phyloP scores from a whole-genome alignment of 1,140 invertebrate genomes.

The Rhyzopertha dominica region DNA sequence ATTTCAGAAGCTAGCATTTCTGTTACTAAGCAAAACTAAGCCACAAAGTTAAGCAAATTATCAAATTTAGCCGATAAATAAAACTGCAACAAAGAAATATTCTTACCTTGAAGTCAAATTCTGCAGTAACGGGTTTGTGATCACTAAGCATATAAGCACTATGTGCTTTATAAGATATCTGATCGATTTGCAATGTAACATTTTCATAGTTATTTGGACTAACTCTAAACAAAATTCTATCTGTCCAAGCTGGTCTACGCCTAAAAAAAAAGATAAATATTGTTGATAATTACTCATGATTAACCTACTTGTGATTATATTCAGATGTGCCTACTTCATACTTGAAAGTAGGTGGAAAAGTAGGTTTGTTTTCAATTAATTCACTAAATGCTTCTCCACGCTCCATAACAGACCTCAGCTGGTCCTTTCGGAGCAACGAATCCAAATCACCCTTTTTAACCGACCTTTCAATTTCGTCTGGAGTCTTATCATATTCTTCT shows the following conservation, averaged over 20 bases:
- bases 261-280: conserved; percentile 48
- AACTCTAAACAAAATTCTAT: conserved; percentile 78
- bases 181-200: conserved; percentile 59
- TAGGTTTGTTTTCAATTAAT: conserved; percentile 64
- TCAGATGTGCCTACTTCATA: conserved; percentile 65
- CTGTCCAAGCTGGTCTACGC: conserved; percentile 81
- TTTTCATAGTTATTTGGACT: conserved; percentile 72
- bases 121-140: conserved; percentile 77
- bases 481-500: conserved; percentile 52
- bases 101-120: conserved; percentile 63
- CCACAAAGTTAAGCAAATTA: neutral
- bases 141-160: conserved; percentile 69
- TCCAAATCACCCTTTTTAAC: conserved; percentile 62
- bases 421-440: conserved; percentile 65
- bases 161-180: conserved; percentile 65
- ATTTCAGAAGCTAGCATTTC: neutral
- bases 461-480: conserved; percentile 61
- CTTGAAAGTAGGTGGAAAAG: conserved; percentile 88
- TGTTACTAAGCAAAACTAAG: conserved; percentile 11
- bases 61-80: neutral
- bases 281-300: too few relatives aligned
- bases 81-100: conserved; percentile 8
- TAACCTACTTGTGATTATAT: conserved; percentile 74
- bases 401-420: conserved; percentile 63
- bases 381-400: conserved; percentile 74